A percentile compares a stretch with the other conserved stretches of the same genome.
Conservation (phyloP, 2,888 invertebrate species). For the Psylliodes chrysocephalus region DNA sequence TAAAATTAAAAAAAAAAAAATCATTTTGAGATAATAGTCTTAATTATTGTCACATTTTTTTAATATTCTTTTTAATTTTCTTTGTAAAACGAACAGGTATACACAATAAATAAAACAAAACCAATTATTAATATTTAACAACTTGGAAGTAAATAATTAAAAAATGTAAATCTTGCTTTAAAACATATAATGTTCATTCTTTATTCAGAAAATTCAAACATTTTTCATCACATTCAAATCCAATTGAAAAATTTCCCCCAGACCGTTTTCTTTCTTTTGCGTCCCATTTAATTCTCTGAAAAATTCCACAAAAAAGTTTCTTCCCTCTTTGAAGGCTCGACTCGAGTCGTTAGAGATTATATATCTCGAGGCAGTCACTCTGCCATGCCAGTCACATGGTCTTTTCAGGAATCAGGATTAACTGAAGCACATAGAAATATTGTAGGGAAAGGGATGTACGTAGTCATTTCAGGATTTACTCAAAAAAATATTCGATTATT, state of each 20-base stretch:
- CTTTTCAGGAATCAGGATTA: slow-evolving; percentile 12
- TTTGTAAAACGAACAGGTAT: no score
- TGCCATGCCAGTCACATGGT: slow-evolving; percentile 10
- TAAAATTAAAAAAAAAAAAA: no score
- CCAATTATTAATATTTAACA: no score
- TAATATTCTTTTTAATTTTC: no score
- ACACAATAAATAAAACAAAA: no score
- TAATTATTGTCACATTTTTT: no score
- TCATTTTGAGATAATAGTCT: no score
- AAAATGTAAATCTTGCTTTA: no score
- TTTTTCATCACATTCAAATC: slow-evolving; percentile 2
- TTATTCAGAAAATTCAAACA: background rate
- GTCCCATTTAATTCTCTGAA: background rate
- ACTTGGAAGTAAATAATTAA: no score
- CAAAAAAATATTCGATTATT: slow-evolving; percentile 9
- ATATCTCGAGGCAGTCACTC: slow-evolving; percentile 7
- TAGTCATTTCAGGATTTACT: background rate
- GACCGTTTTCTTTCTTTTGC: background rate
- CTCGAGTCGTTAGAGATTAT: slow-evolving; percentile 3
- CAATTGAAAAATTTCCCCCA: background rate
- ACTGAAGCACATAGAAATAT: slow-evolving; percentile 7
- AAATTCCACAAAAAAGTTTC: background rate
- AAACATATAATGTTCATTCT: background rate
- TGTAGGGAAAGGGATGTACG: no score
- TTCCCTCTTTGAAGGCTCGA: background rate